phyloP scores from a whole-genome alignment of 2,888 invertebrate genomes.

The Athripsodes cinereus region DNA sequence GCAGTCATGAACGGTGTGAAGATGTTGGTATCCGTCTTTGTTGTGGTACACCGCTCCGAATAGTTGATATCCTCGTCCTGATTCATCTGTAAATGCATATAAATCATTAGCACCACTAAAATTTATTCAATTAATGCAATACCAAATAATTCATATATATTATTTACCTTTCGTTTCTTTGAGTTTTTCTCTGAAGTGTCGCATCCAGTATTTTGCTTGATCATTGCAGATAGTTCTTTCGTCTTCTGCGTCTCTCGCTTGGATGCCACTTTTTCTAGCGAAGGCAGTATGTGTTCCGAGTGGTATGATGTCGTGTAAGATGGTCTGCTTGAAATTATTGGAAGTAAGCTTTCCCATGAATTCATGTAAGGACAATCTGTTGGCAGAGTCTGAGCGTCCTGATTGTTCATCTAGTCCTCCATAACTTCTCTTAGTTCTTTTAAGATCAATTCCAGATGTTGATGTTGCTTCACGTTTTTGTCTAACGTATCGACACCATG shows the following conservation, averaged over 20 bases:
- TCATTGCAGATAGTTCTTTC: constrained; percentile 4
- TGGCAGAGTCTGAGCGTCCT: not conserved
- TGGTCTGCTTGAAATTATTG: too few species aligned
- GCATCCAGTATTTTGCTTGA: constrained; percentile 2
- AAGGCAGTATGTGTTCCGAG: constrained; percentile 1
- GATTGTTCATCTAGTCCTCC: constrained; percentile 1
- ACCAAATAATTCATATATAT: too few species aligned
- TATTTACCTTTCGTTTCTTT: too few species aligned
- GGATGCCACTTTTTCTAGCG: constrained; percentile 6
- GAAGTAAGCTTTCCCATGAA: not conserved
- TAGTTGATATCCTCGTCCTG: constrained; percentile 7
- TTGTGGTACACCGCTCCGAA: constrained; percentile 8
- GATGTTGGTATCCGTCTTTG: constrained; percentile 5
- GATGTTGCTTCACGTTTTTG: constrained; percentile 1
- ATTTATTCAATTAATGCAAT: not conserved
- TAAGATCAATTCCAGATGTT: not conserved
- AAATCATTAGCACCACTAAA: not conserved
- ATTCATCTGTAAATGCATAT: not conserved
- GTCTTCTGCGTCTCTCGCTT: constrained; percentile 7
- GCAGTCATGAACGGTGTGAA: constrained; percentile 8
- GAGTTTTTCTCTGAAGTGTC: too few species aligned
- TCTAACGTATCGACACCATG: not conserved
- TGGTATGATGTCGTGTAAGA: constrained; percentile 3
- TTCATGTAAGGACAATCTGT: not conserved
- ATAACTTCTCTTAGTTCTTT: not conserved